Percentiles rank a stretch among this genome's conserved stretches.
phyloP scores from a whole-genome alignment of 1,140 invertebrate species.

The Chlorops oryzae region DNA sequence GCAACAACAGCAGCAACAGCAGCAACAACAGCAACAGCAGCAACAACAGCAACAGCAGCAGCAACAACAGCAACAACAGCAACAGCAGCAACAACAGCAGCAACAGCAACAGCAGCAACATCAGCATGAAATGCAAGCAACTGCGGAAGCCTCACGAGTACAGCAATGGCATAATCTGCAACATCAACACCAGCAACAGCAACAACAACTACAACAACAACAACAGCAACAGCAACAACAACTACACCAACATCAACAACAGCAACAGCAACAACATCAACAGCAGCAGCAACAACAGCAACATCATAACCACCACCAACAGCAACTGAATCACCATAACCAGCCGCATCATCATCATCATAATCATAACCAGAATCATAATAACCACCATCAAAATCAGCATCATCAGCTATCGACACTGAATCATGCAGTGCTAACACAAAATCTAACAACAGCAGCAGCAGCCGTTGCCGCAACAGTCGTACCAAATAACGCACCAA shows the following conservation, averaged over 20 bases:
- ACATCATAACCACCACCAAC: slow-evolving; percentile 13
- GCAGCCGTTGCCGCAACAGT: slow-evolving; percentile 22
- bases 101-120: slow-evolving; percentile 23
- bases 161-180: slow-evolving; percentile 28
- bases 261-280: slow-evolving; percentile 25
- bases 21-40: slow-evolving; percentile 22
- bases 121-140: slow-evolving; percentile 15
- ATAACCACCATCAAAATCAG: slow-evolving; percentile 19
- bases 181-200: slow-evolving; percentile 22
- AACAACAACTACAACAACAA: slow-evolving; percentile 28
- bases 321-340: slow-evolving; percentile 21
- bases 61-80: slow-evolving; percentile 14
- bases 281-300: slow-evolving; percentile 10
- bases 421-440: slow-evolving; percentile 25
- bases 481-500: slow-evolving; percentile 19
- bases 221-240: slow-evolving; percentile 28
- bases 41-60: slow-evolving; percentile 27
- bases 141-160: neutral
- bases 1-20: slow-evolving; percentile 13
- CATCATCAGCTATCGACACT: slow-evolving; percentile 21
- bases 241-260: slow-evolving; percentile 21
- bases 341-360: slow-evolving; percentile 27
- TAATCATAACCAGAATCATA: slow-evolving; percentile 34
- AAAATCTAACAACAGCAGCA: slow-evolving; percentile 15
- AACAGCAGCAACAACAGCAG: slow-evolving; percentile 24